Evolutionary conservation across 2,113 vertebrate species (phyloP).

Genomic region (Nesogale talazaci): DNA sequence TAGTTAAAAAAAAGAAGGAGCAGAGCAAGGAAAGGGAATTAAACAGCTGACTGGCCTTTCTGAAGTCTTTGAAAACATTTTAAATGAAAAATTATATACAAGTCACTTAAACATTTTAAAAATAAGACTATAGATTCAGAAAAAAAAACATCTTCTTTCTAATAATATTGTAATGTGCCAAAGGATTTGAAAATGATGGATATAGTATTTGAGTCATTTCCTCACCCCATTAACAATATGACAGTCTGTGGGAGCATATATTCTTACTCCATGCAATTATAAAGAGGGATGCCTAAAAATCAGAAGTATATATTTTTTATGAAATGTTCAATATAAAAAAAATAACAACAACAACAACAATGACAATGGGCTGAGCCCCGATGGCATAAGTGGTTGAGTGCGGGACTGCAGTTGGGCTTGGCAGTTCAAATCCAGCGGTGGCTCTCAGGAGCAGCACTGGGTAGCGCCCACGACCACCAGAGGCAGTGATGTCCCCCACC

Average conservation of each 20-base stretch:
- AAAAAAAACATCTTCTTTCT: not conserved
- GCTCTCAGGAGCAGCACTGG: too few species aligned
- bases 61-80: slow-evolving; percentile 50
- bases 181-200: slow-evolving; percentile 1
- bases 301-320: not conserved
- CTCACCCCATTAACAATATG: not conserved
- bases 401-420: too few species aligned
- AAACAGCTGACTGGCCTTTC: not conserved
- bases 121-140: slow-evolving; percentile 22
- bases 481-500: too few species aligned
- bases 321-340: not conserved
- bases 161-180: not conserved
- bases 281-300: not conserved
- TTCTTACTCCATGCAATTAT: not conserved
- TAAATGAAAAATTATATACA: not conserved
- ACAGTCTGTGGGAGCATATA: not conserved
- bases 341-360: too few species aligned
- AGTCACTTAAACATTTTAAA: slow-evolving; percentile 38
- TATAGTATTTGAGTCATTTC: not conserved
- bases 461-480: too few species aligned
- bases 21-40: not conserved
- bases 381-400: too few species aligned
- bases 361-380: too few species aligned
- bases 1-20: not conserved
- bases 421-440: too few species aligned